These are phyloP conservation scores for Cebus imitator DNA, from an alignment of 2,113 vertebrate species.

Conservation along the genomic window DNA sequence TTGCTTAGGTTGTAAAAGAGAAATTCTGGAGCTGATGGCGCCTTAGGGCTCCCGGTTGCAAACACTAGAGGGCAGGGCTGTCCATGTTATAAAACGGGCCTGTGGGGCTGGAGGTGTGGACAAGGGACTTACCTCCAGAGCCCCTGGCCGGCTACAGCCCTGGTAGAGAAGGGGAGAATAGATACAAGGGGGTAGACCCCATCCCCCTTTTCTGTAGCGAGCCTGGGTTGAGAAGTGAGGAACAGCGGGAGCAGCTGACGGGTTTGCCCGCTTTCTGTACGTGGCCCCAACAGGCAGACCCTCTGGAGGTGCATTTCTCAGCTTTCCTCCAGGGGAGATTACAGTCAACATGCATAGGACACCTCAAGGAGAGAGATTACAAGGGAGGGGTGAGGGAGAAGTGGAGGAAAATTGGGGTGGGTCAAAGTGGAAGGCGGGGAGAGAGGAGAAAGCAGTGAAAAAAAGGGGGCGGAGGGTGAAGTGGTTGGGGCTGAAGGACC, in stretches of 20 bases:
- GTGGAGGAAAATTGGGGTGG: neutral
- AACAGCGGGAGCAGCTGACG: too few species aligned
- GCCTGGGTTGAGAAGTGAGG: neutral
- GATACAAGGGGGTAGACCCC: neutral
- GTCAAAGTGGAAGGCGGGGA: neutral
- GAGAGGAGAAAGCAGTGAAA: neutral
- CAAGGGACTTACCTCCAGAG: neutral
- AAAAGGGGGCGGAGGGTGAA: neutral
- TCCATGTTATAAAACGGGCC: neutral
- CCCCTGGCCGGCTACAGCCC: neutral
- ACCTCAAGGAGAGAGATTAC: neutral
- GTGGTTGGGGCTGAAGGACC: neutral
- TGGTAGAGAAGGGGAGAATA: neutral
- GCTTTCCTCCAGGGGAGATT: neutral
- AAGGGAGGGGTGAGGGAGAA: neutral
- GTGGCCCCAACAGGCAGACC: neutral
- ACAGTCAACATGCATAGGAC: neutral
- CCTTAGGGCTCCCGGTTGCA: neutral
- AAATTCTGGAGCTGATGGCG: neutral
- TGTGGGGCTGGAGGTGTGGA: fast-evolving
- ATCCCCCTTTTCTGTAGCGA: neutral
- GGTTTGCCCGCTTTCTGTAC: neutral
- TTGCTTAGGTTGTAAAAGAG: neutral
- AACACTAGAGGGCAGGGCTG: slow-evolving; percentile 66
- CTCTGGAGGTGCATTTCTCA: neutral